Conservation (phyloP, 2,888 invertebrate genomes). For the Limnephilus rhombicus region DNA sequence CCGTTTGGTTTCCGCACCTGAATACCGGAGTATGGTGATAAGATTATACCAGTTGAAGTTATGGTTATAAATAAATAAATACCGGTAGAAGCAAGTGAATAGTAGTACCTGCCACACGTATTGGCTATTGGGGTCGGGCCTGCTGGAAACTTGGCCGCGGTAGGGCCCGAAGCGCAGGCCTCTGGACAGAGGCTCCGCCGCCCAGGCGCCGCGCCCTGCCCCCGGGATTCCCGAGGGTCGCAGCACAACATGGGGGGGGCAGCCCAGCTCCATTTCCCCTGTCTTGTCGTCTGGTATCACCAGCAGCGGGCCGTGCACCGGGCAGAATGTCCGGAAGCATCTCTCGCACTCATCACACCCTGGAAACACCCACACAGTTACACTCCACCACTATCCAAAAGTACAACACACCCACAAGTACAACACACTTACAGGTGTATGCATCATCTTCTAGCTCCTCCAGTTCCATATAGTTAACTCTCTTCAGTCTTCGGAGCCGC, state of each 20-base stretch:
- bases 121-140: neutral
- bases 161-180: conserved; percentile 50
- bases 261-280: neutral
- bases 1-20: neutral
- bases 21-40: no score
- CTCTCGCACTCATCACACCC: conserved; percentile 46
- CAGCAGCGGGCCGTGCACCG: conserved; percentile 47
- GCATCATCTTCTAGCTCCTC: no score
- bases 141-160: conserved; percentile 8
- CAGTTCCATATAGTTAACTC: no score
- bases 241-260: conserved; percentile 27
- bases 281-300: conserved; percentile 23
- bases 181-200: neutral
- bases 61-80: no score
- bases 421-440: no score
- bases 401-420: no score
- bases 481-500: no score
- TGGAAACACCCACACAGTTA: neutral
- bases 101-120: conserved; percentile 54
- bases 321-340: neutral
- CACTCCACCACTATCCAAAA: neutral
- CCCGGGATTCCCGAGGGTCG: conserved; percentile 42
- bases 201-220: conserved; percentile 44
- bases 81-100: no score
- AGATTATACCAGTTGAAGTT: no score